These are phyloP conservation scores for Gymnocheta viridis DNA, from an alignment of 2,888 invertebrate species.

Conservation along the genomic window DNA sequence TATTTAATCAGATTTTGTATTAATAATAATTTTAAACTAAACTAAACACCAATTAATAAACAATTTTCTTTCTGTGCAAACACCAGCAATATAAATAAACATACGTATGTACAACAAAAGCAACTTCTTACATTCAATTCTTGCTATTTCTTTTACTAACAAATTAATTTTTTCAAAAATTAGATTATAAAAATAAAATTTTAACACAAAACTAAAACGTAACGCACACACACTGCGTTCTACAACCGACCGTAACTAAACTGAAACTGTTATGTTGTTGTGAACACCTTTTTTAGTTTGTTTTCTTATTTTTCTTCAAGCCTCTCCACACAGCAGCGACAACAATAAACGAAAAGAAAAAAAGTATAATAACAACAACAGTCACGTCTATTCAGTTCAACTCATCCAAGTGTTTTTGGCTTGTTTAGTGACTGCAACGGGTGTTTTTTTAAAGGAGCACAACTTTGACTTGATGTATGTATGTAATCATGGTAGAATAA, in stretches of 20 bases:
- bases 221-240: constrained; percentile 56
- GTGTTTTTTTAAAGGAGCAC: no score
- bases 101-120: constrained; percentile 11
- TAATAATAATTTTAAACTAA: constrained; percentile 13
- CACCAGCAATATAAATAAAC: not conserved
- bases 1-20: not conserved
- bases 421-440: not conserved
- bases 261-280: constrained; percentile 70
- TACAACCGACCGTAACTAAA: constrained; percentile 69
- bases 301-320: constrained; percentile 46
- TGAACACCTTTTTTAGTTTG: constrained; percentile 27
- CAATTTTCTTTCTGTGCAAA: not conserved
- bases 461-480: no score
- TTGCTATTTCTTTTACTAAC: constrained; percentile 13
- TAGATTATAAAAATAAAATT: constrained; percentile 23
- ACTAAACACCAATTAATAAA: constrained; percentile 22
- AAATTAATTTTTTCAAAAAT: constrained; percentile 15
- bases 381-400: constrained; percentile 43
- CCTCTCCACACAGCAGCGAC: constrained; percentile 44
- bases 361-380: constrained; percentile 22
- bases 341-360: constrained; percentile 9
- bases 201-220: constrained; percentile 37
- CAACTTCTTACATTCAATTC: constrained; percentile 34
- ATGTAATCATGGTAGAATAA: no score
- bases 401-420: not conserved